Percentiles rank a stretch among this genome's conserved stretches.
Evolutionary conservation across 2,113 vertebrate genomes (phyloP).

Genomic region (Cheirogaleus medius): DNA sequence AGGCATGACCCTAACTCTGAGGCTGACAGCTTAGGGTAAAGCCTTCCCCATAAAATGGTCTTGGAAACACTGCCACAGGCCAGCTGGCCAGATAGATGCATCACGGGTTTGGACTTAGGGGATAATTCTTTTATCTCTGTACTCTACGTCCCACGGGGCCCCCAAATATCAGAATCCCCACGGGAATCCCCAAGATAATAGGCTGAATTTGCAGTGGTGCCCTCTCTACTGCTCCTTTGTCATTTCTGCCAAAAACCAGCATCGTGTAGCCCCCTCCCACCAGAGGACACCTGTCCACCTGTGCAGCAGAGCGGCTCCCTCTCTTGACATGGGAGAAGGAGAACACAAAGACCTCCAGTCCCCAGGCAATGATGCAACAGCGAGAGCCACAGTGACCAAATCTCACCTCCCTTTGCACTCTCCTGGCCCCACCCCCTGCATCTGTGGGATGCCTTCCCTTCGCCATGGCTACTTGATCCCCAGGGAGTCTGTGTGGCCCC

Average conservation of each 20-base stretch:
- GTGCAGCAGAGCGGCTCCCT: not conserved
- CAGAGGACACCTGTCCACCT: rapidly evolving
- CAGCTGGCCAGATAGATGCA: not conserved
- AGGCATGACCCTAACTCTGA: not conserved
- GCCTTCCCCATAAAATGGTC: not conserved
- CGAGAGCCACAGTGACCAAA: not conserved
- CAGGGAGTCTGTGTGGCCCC: not conserved
- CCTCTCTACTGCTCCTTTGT: not conserved
- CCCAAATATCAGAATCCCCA: too few species aligned
- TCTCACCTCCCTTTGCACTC: not conserved
- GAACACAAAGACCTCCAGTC: not conserved
- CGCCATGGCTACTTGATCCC: not conserved
- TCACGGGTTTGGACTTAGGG: not conserved
- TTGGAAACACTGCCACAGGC: not conserved
- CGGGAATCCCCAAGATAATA: not conserved
- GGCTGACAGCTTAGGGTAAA: not conserved
- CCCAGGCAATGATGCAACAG: not conserved
- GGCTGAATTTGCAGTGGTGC: not conserved
- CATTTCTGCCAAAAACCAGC: not conserved
- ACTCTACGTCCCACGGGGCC: not conserved
- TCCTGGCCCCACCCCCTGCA: not conserved
- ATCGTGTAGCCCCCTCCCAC: rapidly evolving
- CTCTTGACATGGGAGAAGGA: not conserved
- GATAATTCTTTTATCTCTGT: conserved; percentile 43
- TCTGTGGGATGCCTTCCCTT: not conserved